Base-by-base conservation (phyloP, 2,113 vertebrate species). In the Sphaerodactylus townsendi region DNA sequence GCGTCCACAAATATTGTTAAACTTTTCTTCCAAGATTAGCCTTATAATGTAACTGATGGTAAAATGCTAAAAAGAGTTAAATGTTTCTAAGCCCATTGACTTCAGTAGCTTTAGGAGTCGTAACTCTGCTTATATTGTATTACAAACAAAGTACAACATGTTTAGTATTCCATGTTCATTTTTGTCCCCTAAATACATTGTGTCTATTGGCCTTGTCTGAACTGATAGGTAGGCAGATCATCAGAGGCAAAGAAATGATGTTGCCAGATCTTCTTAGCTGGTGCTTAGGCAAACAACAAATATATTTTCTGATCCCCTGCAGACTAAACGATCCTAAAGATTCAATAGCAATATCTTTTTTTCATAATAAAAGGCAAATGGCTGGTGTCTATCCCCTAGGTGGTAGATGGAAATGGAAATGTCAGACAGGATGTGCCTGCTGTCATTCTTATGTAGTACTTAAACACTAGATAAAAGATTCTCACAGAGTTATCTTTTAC, bases 401-500 rank as follows among this genome's bases (percentile, higher is more conserved):
- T 68, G 56, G 48, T 53, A 41, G 33, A 77, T 84, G 82, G 56
- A 77, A 84, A 83, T 83, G 73, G 48, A 83, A 76, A 84, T 25
- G 74, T 84, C 64, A 69, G 35, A 56, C 21, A 8, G 33, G 77
- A 84, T 77, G 30, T 56, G 19, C 75, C 74, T 69, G 82, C 65
- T 77, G 46, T 75, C 82, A 84, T 84, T 84, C 64, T 84, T 37
- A 84, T 77, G 28, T 17, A 69, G 73, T 73, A 56, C 69, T 77
- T 77, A 69, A 77, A 65, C 70, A 44, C 21, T 30, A 59, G 17
- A 69, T 5, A 11, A 10, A 1, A 21, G 53, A 37, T 39, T 53
- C 25, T 53, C 35, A 56, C 5, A 30, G 66, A 53, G 48, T 50
- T 50, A 6, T 50, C 48, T 83, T 59, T 37, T 35, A 33, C 59